Conservation (phyloP, 2,113 vertebrate genomes). For the Struthidea cinerea region DNA sequence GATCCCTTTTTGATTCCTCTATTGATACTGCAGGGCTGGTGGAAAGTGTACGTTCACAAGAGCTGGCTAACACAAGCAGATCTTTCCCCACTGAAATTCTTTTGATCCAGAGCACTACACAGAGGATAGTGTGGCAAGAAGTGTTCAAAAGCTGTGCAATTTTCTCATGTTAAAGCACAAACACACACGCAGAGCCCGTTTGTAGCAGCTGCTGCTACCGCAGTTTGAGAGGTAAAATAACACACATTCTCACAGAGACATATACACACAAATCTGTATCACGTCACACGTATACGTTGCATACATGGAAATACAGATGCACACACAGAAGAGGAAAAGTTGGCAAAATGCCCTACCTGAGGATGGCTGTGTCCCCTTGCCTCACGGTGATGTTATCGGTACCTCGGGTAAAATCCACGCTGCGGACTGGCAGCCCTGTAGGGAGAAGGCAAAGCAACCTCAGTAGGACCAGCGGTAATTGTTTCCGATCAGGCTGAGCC, state of each 20-base stretch:
- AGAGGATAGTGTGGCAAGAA: not conserved
- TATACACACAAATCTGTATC: not conserved
- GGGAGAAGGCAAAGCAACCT: slow-evolving; percentile 98
- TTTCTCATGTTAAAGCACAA: not conserved
- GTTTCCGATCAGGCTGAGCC: slow-evolving; percentile 87
- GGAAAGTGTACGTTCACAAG: not conserved
- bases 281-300: not conserved
- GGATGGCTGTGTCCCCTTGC: slow-evolving; percentile 96
- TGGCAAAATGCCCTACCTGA: slow-evolving; percentile 86
- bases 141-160: not conserved
- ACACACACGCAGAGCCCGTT: not conserved
- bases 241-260: not conserved
- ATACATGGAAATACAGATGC: not conserved
- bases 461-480: slow-evolving; percentile 92
- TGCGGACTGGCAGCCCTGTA: slow-evolving; percentile 97
- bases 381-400: slow-evolving; percentile 99
- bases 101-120: not conserved
- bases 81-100: not conserved
- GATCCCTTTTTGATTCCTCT: slow-evolving; percentile 29
- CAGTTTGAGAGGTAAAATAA: slow-evolving; percentile 18
- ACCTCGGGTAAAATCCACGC: slow-evolving; percentile 96
- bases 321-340: slow-evolving; percentile 1
- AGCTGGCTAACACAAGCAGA: not conserved
- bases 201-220: not conserved
- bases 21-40: not conserved